A percentile compares a stretch with the other conserved stretches of the same genome.
phyloP scores from a whole-genome alignment of 1,140 invertebrate species.

The Zaprionus lachaisei region DNA sequence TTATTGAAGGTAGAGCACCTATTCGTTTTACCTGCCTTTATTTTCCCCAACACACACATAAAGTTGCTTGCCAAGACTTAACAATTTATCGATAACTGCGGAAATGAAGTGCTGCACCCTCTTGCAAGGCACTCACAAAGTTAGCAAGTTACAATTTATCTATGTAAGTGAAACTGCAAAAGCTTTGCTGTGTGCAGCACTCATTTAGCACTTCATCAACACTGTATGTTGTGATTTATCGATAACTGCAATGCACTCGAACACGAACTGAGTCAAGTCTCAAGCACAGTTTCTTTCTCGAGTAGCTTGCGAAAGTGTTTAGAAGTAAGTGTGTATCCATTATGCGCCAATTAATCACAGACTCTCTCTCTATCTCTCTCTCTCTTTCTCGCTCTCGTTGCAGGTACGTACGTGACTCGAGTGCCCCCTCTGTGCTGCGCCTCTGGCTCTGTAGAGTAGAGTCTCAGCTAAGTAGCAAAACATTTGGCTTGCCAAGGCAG shows the following conservation, averaged over 20 bases:
- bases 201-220: slow-evolving; percentile 9
- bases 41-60: neutral
- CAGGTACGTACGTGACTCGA: slow-evolving; percentile 62
- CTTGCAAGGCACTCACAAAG: neutral
- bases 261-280: slow-evolving; percentile 10
- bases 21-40: neutral
- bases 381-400: slow-evolving; percentile 28
- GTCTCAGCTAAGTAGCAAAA: slow-evolving; percentile 30
- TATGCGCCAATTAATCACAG: slow-evolving; percentile 44
- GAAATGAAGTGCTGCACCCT: neutral
- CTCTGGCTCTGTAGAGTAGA: neutral
- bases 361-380: slow-evolving; percentile 15
- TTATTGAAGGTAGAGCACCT: no score
- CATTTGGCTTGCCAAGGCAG: slow-evolving; percentile 23
- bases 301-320: slow-evolving; percentile 21
- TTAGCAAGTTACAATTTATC: slow-evolving; percentile 3
- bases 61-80: neutral
- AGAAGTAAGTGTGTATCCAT: slow-evolving; percentile 27
- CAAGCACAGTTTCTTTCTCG: neutral
- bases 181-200: neutral
- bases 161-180: neutral
- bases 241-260: slow-evolving; percentile 7
- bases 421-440: neutral
- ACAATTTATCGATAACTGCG: slow-evolving; percentile 8
- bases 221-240: slow-evolving; percentile 5